Conservation (phyloP, 1,140 invertebrate genomes). For the Proctacanthus coquilletti region DNA sequence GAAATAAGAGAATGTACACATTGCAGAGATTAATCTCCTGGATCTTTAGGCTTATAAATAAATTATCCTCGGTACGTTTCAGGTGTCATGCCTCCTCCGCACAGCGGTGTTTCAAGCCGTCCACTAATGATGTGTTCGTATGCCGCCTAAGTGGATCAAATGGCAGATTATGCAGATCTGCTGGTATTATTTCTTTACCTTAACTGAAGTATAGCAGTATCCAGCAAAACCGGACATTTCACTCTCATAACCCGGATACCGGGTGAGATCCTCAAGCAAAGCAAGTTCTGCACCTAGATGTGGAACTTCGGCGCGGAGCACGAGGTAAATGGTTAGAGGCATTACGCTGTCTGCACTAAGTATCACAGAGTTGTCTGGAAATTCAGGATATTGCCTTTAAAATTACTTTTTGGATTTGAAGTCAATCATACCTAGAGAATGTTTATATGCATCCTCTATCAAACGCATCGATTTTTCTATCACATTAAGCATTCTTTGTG, state of each 20-base stretch:
- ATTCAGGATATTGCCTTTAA: no score
- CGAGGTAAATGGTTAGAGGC: constrained; percentile 21
- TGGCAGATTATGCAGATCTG: not conserved
- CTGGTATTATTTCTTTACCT: constrained; percentile 3
- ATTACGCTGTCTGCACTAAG: constrained; percentile 26
- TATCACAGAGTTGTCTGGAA: constrained; percentile 15
- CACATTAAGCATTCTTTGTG: constrained; percentile 26
- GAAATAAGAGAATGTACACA: no score
- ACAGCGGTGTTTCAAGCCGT: no score
- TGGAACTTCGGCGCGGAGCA: constrained; percentile 25
- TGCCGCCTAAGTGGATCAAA: constrained; percentile 5
- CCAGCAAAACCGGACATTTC: constrained; percentile 28
- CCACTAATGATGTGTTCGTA: constrained; percentile 6
- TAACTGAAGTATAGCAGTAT: constrained; percentile 28
- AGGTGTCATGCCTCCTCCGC: no score
- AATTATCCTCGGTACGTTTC: no score
- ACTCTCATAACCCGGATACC: constrained; percentile 23
- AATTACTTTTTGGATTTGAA: no score
- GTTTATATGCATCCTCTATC: constrained; percentile 21
- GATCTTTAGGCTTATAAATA: no score
- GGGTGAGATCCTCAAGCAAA: constrained; percentile 24
- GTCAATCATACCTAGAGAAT: constrained; percentile 7
- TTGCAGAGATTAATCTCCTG: no score
- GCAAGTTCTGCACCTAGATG: constrained; percentile 27
- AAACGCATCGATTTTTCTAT: constrained; percentile 25